Conservation (phyloP, 2,888 invertebrate species). For the Galerucella nymphaeae region DNA sequence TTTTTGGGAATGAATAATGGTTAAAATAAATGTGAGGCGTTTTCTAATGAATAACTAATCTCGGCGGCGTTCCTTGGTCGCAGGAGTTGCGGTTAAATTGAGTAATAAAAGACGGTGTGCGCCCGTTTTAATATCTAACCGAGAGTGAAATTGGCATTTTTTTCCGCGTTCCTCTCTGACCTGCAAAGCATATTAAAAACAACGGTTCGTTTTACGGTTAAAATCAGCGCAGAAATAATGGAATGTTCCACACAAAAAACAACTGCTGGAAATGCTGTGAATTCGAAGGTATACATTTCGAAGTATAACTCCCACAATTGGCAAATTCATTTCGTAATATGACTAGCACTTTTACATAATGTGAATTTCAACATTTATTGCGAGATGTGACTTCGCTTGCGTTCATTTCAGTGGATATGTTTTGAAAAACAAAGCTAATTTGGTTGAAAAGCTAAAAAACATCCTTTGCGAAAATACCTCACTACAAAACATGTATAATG, state of each 20-base stretch:
- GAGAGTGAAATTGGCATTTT: constrained; percentile 7
- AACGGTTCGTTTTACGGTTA: background rate
- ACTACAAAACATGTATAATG: too few species aligned
- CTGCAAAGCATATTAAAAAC: constrained; percentile 9
- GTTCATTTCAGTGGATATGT: too few species aligned
- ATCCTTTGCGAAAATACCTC: too few species aligned
- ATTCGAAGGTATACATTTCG: background rate
- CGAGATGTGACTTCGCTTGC: too few species aligned
- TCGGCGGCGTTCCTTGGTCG: constrained; percentile 42
- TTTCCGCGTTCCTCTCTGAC: background rate
- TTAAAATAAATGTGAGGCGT: constrained; percentile 44
- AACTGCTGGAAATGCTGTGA: background rate
- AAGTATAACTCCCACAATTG: too few species aligned
- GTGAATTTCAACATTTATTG: too few species aligned
- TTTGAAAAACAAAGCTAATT: too few species aligned
- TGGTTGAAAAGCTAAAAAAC: too few species aligned
- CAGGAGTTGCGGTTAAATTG: constrained; percentile 14
- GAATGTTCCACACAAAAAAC: background rate
- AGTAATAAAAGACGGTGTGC: constrained; percentile 21
- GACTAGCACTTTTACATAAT: too few species aligned
- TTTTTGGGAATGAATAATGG: constrained; percentile 43
- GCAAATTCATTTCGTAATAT: too few species aligned
- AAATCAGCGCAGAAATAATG: background rate
- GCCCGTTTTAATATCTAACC: constrained; percentile 7
- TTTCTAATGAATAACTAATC: constrained; percentile 53